Percentiles rank a stretch among this genome's conserved stretches.
phyloP scores from a whole-genome alignment of 2,113 vertebrate species.

The Poeciliopsis turrubarensis region DNA sequence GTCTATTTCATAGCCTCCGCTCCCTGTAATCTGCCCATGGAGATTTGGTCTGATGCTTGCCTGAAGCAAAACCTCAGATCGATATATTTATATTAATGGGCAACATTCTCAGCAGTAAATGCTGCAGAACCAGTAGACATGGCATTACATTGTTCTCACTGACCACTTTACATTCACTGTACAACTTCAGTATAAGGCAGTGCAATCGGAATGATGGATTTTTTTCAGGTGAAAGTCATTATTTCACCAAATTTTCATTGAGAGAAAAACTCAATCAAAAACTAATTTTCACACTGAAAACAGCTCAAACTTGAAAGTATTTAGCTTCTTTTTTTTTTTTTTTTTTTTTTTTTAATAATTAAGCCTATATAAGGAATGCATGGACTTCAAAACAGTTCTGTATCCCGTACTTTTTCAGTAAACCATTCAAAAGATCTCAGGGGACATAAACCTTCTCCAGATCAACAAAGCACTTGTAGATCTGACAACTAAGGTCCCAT shows the following conservation, averaged over 20 bases:
- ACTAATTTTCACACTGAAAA: not conserved
- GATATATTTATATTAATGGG: constrained; percentile 45
- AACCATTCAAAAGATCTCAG: too few species aligned
- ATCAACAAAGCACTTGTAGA: too few species aligned
- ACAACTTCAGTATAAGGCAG: not conserved
- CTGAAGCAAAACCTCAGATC: constrained; percentile 49
- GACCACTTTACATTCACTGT: not conserved
- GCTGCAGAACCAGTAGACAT: constrained; percentile 3
- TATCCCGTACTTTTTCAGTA: too few species aligned
- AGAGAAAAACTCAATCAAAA: too few species aligned
- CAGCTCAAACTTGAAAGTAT: not conserved
- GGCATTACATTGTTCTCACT: not conserved
- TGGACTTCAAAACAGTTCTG: too few species aligned
- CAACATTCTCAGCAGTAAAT: constrained; percentile 11
- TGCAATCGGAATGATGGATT: not conserved
- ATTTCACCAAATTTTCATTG: not conserved
- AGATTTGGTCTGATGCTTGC: constrained; percentile 43
- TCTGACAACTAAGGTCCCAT: too few species aligned
- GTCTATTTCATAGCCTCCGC: constrained; percentile 9
- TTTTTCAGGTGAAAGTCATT: not conserved
- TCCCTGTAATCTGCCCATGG: constrained; percentile 14
- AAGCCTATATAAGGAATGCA: too few species aligned
- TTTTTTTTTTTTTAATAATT: too few species aligned
- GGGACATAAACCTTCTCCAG: too few species aligned
- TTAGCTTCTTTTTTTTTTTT: too few species aligned